Evolutionary conservation across 1,140 invertebrate species (phyloP).

Genomic region (Platorchestia sp.): DNA sequence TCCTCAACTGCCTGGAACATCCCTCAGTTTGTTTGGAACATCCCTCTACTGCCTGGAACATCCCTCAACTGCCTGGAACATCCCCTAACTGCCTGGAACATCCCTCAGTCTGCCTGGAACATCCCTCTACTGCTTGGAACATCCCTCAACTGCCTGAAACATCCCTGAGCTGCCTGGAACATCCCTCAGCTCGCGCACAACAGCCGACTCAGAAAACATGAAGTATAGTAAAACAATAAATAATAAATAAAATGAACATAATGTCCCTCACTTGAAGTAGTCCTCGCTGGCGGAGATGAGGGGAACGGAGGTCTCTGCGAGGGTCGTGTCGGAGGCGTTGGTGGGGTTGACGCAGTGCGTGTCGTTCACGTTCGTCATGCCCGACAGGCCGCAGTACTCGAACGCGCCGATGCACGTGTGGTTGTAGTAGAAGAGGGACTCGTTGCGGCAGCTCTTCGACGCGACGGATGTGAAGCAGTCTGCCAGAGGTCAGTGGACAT

Average conservation of each 20-base stretch:
- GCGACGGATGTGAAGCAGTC: slow-evolving; percentile 31
- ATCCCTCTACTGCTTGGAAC: neutral
- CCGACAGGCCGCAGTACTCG: slow-evolving; percentile 27
- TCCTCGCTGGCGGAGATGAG: slow-evolving; percentile 61
- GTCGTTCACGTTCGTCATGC: neutral
- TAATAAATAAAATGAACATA: too few species aligned
- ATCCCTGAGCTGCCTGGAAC: neutral
- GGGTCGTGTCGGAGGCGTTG: neutral
- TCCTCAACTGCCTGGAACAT: too few species aligned
- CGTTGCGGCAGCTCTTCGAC: slow-evolving; percentile 52
- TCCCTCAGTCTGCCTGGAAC: neutral
- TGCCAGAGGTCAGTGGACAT: neutral
- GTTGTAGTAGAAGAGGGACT: slow-evolving; percentile 58
- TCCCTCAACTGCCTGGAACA: neutral
- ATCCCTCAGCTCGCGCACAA: neutral
- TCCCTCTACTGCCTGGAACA: neutral
- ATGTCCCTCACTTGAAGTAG: slow-evolving; percentile 62
- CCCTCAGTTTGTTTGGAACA: too few species aligned
- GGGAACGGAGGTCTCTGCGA: neutral
- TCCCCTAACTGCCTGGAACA: neutral
- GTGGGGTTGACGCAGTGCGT: slow-evolving; percentile 44
- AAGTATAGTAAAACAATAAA: too few species aligned
- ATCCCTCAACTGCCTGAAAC: neutral
- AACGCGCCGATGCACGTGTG: slow-evolving; percentile 49
- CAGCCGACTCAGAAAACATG: neutral